phyloP scores from a whole-genome alignment of 1,140 invertebrate genomes.

The Delia radicum region DNA sequence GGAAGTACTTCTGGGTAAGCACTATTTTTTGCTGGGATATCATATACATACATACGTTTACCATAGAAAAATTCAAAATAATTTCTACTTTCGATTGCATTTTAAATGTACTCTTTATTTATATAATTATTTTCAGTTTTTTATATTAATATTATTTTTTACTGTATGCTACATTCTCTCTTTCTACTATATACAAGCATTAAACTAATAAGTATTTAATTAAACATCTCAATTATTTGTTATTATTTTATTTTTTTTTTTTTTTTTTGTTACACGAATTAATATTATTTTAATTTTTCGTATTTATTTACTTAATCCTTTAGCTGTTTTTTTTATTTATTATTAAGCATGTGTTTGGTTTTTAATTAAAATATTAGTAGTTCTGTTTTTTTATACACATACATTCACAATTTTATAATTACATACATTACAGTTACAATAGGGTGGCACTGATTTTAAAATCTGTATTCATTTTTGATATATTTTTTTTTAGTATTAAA shows the following conservation, averaged over 20 bases:
- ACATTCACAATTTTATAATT: neutral
- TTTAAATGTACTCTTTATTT: neutral
- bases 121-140: neutral
- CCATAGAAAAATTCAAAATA: neutral
- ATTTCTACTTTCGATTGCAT: neutral
- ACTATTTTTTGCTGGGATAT: too few relatives aligned
- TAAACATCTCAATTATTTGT: neutral
- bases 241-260: neutral
- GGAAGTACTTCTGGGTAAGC: too few relatives aligned
- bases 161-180: neutral
- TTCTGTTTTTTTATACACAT: neutral
- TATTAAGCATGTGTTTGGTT: neutral
- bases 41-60: too few relatives aligned
- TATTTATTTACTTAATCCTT: neutral
- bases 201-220: neutral
- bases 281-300: neutral
- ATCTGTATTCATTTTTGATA: neutral
- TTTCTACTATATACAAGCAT: neutral
- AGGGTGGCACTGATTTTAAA: too few relatives aligned
- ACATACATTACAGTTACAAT: neutral
- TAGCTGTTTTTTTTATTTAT: neutral
- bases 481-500: neutral
- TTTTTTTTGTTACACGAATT: neutral
- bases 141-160: neutral
- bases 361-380: neutral